phyloP scores from a whole-genome alignment of 2,113 vertebrate genomes.

The Candoia aspera region DNA sequence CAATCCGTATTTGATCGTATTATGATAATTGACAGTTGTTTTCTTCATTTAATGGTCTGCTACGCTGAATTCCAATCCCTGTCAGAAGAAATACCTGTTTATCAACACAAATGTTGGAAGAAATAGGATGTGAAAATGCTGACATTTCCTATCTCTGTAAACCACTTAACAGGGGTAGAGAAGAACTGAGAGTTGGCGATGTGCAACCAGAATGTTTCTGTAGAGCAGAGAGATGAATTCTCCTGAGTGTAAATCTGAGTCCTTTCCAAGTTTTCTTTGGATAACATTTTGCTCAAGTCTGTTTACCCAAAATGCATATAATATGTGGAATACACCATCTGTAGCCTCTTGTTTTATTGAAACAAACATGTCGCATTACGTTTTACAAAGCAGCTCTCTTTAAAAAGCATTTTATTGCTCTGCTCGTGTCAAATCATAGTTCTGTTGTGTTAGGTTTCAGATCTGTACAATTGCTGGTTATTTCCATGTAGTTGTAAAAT shows the following conservation, averaged over 20 bases:
- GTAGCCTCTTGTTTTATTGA: slow-evolving; percentile 49
- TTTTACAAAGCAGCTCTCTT: slow-evolving; percentile 49
- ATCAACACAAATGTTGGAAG: neutral
- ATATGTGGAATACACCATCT: slow-evolving; percentile 59
- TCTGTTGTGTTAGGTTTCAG: slow-evolving; percentile 29
- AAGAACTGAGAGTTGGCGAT: slow-evolving; percentile 32
- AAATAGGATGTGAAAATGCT: neutral
- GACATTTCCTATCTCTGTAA: slow-evolving; percentile 63
- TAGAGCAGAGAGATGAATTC: slow-evolving; percentile 63
- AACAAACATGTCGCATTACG: slow-evolving; percentile 51
- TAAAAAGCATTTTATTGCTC: slow-evolving; percentile 9
- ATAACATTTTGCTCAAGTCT: slow-evolving; percentile 50
- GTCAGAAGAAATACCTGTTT: slow-evolving; percentile 1
- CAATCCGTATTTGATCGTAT: neutral
- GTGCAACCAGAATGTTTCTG: slow-evolving; percentile 63
- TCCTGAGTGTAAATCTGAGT: slow-evolving; percentile 65
- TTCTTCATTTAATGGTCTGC: neutral
- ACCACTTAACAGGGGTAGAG: slow-evolving; percentile 44
- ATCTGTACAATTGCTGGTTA: slow-evolving; percentile 44
- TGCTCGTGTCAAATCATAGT: slow-evolving; percentile 34
- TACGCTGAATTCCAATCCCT: neutral
- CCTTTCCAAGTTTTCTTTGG: slow-evolving; percentile 68
- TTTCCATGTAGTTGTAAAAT: slow-evolving; percentile 23
- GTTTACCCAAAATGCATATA: slow-evolving; percentile 57
- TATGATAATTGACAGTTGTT: neutral